Base-by-base conservation (phyloP, 2,113 vertebrate genomes). In the Gracilinanus agilis region DNA sequence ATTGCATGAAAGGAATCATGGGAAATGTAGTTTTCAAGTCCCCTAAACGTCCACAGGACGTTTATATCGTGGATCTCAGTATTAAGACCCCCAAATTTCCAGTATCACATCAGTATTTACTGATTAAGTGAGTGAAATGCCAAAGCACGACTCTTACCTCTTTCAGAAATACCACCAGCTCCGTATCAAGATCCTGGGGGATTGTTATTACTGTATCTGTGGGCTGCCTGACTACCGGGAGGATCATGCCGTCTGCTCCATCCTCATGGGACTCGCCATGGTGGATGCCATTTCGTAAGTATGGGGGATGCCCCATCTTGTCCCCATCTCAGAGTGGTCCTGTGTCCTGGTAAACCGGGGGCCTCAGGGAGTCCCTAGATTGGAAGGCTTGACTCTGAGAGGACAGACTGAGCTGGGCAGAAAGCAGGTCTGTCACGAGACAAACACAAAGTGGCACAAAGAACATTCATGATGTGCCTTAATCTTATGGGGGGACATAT, bases 201-300 rank as follows among this genome's bases (percentile, higher is more conserved):
- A 99, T 98, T 99, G 99, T 92, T 99, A 99, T 97, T 99, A 99
- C 97, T 99, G 99, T 95, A 99, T 99, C 98, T 99, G 99, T 2
- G 99, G 99, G 21, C 98, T 99, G 95, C 99, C 99, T 0, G 99
- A 99, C 97, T 99, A 99, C 97, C 98, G 99, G 2, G 99, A 99
- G 9, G 99, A 99, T 97, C 99, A 99, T 0, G 99, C 99, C 0
- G 99, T 98, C 90, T 99, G 99, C 98, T 99, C 99, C 95, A 99
- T 99, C 97, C 98, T 99, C 98, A 99, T 99, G 99, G 99, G 99
- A 23, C 98, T 99, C 0, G 99, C 99, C 19, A 99, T 99, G 99
- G 99, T 99, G 53, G 99, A 99, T 13, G 99, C 99, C 89, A 99
- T 99, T 96, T 99, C 99, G 99, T 99, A 95, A 99, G 99, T 97